Evolutionary conservation across 1,140 invertebrate genomes (phyloP).

Genomic region (Meteorus sp.): DNA sequence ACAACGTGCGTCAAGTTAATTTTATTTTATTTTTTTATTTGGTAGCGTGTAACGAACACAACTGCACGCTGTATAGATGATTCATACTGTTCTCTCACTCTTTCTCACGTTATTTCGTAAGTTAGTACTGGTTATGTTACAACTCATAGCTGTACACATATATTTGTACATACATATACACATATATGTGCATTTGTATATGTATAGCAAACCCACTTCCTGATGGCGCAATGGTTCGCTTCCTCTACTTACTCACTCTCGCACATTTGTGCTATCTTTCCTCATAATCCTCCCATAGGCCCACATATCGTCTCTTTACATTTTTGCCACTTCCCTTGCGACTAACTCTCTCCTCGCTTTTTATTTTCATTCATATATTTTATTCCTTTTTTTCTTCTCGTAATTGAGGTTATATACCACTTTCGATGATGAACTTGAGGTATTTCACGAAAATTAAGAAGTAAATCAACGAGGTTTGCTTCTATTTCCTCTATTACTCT

Average conservation of each 20-base stretch:
- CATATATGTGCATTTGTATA: neutral
- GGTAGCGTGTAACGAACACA: neutral
- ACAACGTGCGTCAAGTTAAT: neutral
- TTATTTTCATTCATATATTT: neutral
- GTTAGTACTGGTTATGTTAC: neutral
- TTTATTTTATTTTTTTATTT: neutral
- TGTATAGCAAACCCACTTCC: constrained; percentile 41
- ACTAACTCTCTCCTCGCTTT: neutral
- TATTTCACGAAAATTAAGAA: neutral
- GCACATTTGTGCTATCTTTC: constrained; percentile 21
- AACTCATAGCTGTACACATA: neutral
- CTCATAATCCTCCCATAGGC: neutral
- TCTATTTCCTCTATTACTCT: too few species aligned
- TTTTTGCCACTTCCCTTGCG: too few species aligned
- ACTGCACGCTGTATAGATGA: too few species aligned
- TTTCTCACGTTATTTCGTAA: too few species aligned
- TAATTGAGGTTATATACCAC: neutral
- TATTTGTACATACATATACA: neutral
- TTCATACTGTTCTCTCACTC: too few species aligned
- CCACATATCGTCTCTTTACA: too few species aligned
- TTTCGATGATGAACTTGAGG: neutral
- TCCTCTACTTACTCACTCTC: constrained; percentile 30
- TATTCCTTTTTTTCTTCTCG: neutral
- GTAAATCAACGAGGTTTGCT: too few species aligned
- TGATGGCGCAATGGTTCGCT: constrained; percentile 47